Base-by-base conservation (phyloP, 1,140 invertebrate species). In the Lordiphosa clarofinis region DNA sequence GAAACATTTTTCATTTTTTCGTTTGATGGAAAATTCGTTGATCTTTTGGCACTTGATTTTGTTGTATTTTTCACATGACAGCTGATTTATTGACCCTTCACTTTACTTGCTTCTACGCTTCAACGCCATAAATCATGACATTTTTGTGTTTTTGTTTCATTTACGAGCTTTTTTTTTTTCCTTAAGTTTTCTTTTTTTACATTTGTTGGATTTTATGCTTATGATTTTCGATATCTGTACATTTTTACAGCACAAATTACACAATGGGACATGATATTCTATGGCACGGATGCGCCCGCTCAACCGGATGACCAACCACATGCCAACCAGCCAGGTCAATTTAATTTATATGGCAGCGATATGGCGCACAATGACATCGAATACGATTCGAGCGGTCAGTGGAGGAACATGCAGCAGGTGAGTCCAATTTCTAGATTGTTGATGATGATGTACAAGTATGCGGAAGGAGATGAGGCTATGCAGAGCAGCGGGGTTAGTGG, bases 251-350 rank as follows among this genome's bases (percentile, higher is more conserved):
- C 90, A 21, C 90, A 91, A 52, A 86, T 92, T 47, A 90, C 90
- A 10, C 90, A 94, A 86, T 95, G 94, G 94, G 91, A 93, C 73
- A 88, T 96, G 65, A 92, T 95, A 68, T 91, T 95, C 88, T 94
- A 95, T 87, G 95, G 95, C 19, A 96, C 95, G 8, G 91, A 93
- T 56, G 89, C 90, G 3, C 91, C 92, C n/a, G 90, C 92, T 10
- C 91, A 92, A 56, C 90, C 90, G 13, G 87, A 89, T 48, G 90
- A 91, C 43, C 87, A 76, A 11, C 84, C 86, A 15, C 63, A 74
- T 39, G 53, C 67, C 39, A 66, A 64, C 39, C 50, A 63, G 19
- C 12, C 39, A 10, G 46, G 44, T 12, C 63, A 78, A 62, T 82
- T 79, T 44, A 57, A 65, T 43, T 33, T 61, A 28, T 87, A 67